Evolutionary conservation across 2,113 vertebrate genomes (phyloP).

Genomic region (Hyperoodon ampullatus): DNA sequence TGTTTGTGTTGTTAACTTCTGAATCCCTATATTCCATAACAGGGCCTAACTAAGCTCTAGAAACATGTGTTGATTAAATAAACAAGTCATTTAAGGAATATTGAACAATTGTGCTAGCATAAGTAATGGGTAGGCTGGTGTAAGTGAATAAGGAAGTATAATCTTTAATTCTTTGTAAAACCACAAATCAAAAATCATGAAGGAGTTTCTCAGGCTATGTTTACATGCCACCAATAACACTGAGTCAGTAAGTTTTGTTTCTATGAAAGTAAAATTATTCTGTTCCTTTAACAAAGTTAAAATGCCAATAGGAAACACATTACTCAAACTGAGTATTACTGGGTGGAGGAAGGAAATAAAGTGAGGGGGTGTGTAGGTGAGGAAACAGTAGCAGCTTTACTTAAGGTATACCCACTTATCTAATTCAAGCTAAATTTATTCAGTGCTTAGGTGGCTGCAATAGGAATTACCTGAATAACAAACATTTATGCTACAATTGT

Average conservation of each 20-base stretch:
- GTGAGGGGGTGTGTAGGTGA: background rate
- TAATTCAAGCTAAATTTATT: background rate
- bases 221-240: background rate
- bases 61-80: background rate
- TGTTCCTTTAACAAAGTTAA: background rate
- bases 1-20: background rate
- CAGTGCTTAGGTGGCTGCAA: background rate
- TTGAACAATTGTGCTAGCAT: rapidly evolving
- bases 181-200: background rate
- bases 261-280: background rate
- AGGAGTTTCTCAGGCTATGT: background rate
- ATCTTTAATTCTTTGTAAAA: slow-evolving; percentile 26
- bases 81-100: background rate
- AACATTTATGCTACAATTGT: background rate
- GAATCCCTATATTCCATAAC: background rate
- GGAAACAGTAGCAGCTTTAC: background rate
- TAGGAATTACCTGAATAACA: background rate
- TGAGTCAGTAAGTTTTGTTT: background rate
- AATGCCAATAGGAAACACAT: background rate
- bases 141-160: background rate
- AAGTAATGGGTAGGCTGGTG: background rate
- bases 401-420: background rate
- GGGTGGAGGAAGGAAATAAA: no score
- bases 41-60: background rate
- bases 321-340: background rate